Percentiles rank a stretch among this genome's conserved stretches.
phyloP scores from a whole-genome alignment of 1,140 invertebrate species.

The Drosophila grimshawi region DNA sequence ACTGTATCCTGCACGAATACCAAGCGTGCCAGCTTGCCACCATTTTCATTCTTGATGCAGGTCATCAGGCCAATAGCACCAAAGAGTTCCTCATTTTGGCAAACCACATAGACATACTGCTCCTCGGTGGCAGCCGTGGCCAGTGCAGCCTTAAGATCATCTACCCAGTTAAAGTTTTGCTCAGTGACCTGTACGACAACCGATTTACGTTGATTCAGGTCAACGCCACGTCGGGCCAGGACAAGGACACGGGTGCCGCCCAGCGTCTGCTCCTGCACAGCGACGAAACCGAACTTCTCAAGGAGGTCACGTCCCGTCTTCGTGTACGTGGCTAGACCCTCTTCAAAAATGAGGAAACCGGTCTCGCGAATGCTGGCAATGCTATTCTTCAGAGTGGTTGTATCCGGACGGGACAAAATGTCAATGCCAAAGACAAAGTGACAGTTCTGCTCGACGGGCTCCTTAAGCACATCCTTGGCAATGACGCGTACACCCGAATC shows the following conservation, averaged over 20 bases:
- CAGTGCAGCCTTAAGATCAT: slow-evolving; percentile 90
- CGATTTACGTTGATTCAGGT: slow-evolving; percentile 71
- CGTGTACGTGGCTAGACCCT: slow-evolving; percentile 87
- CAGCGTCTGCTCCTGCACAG: slow-evolving; percentile 85
- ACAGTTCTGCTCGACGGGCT: slow-evolving; percentile 87
- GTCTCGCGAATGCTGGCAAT: slow-evolving; percentile 87
- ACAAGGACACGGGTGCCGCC: slow-evolving; percentile 87
- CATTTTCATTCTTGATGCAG: slow-evolving; percentile 93
- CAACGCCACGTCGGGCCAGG: slow-evolving; percentile 86
- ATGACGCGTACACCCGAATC: slow-evolving; percentile 86
- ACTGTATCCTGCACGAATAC: slow-evolving; percentile 89
- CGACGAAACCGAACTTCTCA: slow-evolving; percentile 85
- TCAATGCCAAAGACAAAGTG: slow-evolving; percentile 88
- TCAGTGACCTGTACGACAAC: slow-evolving; percentile 86
- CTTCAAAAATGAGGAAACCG: slow-evolving; percentile 92
- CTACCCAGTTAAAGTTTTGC: slow-evolving; percentile 92
- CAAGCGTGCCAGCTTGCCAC: slow-evolving; percentile 90
- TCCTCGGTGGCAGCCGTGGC: slow-evolving; percentile 86
- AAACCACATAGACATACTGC: slow-evolving; percentile 89
- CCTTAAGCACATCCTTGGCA: slow-evolving; percentile 85
- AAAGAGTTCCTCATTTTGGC: slow-evolving; percentile 88
- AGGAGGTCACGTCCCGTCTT: slow-evolving; percentile 83
- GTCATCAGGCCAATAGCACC: slow-evolving; percentile 95
- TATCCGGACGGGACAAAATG: slow-evolving; percentile 85
- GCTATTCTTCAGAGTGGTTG: slow-evolving; percentile 86